phyloP scores from a whole-genome alignment of 2,888 invertebrate genomes.

The Dolichopus griseipennis region DNA sequence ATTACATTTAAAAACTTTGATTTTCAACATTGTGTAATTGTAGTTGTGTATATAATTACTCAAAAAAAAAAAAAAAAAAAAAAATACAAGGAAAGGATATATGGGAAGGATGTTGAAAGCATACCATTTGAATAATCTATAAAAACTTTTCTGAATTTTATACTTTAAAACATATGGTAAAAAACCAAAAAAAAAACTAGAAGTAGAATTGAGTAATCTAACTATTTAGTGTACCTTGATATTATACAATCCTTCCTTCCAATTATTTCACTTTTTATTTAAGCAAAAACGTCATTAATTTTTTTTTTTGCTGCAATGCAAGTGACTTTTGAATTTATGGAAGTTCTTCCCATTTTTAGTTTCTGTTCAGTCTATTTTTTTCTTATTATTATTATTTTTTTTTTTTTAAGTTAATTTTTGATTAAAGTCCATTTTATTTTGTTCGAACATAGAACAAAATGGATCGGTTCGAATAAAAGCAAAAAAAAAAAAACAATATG shows the following conservation, averaged over 20 bases:
- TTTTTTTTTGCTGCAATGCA: neutral
- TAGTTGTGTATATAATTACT: too few species aligned
- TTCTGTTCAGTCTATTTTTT: too few species aligned
- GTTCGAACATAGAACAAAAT: too few species aligned
- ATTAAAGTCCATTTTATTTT: neutral
- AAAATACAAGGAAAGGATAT: too few species aligned
- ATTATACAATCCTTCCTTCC: neutral
- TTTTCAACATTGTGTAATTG: too few species aligned
- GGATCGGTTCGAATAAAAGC: too few species aligned
- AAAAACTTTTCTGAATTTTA: too few species aligned
- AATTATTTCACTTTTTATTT: neutral
- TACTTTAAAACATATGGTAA: too few species aligned
- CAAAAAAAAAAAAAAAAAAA: too few species aligned
- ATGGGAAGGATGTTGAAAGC: too few species aligned
- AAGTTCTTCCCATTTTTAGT: neutral
- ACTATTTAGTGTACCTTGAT: neutral
- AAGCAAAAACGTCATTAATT: slow-evolving; percentile 6
- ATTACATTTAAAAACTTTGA: too few species aligned
- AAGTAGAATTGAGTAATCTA: neutral
- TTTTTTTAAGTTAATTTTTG: neutral
- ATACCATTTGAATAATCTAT: too few species aligned
- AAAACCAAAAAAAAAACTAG: neutral
- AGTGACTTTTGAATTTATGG: neutral
- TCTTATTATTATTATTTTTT: neutral
- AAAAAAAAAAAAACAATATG: neutral